Base-by-base conservation (phyloP, 1,140 invertebrate species). In the Euglossa dilemma region DNA sequence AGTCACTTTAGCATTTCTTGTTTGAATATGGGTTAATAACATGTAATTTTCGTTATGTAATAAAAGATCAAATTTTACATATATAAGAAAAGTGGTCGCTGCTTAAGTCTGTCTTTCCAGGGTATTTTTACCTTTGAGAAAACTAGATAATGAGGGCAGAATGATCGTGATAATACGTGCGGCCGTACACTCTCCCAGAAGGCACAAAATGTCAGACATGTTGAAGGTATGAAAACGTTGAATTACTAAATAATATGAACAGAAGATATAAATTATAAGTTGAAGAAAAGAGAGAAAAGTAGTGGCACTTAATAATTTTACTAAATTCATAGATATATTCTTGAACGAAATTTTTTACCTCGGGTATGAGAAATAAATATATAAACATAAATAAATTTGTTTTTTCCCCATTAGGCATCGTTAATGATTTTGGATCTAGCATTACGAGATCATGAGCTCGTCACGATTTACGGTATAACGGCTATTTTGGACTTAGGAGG, bases 401-500 rank as follows among this genome's bases (percentile, higher is more conserved):
- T 71, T 8, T 63, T 23, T 74, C 73, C 66, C 25, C 80, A 83
- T 81, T 25, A 95, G 95, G 90, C 92, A 7, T 93, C 94, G 57
- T 93, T 95, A 87, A 96, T 96, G 95, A 91, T 95, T 50, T 81
- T 96, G 52, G 96, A 97, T 80, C 61, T 96, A 14, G 91, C 95
- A 12, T 90, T 94, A 4, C 93, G 91, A 76, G 87, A 94, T 23
- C 92, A 95, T 71, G 94, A 95, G 50, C 92, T 94, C 47, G 91
- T 94, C 6, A 95, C 95, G n/a, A 92, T 96, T 1, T 94, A 95
- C 59, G 96, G 96, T 8, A 93, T 96, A 5, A 93, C 94, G 8
- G 95, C 95, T 0, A 94, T 97, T 28, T 93, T 97, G 84, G 96
- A 97, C 87, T 93, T 96, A 93, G 91, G 92, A 12, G 95, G 95